Evolutionary conservation across 2,113 vertebrate species (phyloP).

Genomic region (Prionailurus bengalensis): DNA sequence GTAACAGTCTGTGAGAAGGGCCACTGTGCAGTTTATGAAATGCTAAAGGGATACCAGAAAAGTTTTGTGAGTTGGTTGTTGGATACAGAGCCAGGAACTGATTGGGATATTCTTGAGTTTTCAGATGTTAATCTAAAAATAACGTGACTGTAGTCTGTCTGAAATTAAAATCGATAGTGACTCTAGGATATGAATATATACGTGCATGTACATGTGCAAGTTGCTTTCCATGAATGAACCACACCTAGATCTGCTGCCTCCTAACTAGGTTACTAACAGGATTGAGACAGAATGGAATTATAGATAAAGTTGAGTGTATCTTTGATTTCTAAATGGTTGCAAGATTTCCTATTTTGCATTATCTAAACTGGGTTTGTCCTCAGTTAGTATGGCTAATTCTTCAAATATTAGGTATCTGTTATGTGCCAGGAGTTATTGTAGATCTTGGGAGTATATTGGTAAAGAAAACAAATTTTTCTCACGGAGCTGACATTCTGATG

Average conservation of each 20-base stretch:
- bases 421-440: not conserved
- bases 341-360: slow-evolving; percentile 41
- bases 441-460: slow-evolving; percentile 34
- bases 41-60: not conserved
- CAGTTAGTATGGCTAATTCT: not conserved
- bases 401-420: slow-evolving; percentile 11
- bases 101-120: slow-evolving; percentile 16
- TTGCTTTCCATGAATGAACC: slow-evolving; percentile 33
- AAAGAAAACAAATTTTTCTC: not conserved
- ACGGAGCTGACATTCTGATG: not conserved
- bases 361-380: slow-evolving; percentile 5
- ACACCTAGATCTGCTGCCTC: not conserved
- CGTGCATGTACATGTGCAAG: not conserved
- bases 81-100: not conserved
- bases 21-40: slow-evolving; percentile 35
- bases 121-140: slow-evolving; percentile 40
- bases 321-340: slow-evolving; percentile 51
- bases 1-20: not conserved
- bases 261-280: not conserved
- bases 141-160: not conserved
- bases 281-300: not conserved
- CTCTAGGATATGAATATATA: not conserved
- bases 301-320: not conserved
- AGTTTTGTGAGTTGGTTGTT: slow-evolving; percentile 20
- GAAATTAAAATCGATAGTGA: slow-evolving; percentile 29